These are phyloP conservation scores for Anoncus sp. DNA, from an alignment of 2,888 invertebrate species.

Conservation along the genomic window DNA sequence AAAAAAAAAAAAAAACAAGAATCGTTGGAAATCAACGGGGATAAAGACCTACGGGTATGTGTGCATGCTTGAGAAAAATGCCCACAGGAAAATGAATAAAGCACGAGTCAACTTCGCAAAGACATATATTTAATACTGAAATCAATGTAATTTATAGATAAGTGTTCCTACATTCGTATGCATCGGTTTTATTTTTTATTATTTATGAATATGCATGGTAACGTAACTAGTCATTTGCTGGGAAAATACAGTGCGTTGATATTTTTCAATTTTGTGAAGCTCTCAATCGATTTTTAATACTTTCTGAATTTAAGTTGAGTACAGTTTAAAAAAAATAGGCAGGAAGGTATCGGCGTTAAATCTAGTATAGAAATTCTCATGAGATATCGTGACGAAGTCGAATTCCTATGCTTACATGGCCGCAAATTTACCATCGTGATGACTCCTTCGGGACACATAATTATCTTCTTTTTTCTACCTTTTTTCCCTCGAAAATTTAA, in stretches of 20 bases:
- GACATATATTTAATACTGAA: constrained; percentile 26
- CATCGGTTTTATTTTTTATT: background rate
- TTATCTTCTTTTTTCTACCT: constrained; percentile 27
- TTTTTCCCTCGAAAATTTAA: constrained; percentile 30
- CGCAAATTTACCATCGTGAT: constrained; percentile 23
- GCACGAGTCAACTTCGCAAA: constrained; percentile 3
- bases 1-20: constrained; percentile 19
- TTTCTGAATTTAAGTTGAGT: background rate
- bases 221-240: no score
- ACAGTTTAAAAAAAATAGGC: background rate
- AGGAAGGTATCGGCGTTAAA: background rate
- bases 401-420: constrained; percentile 8
- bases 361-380: constrained; percentile 5
- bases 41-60: constrained; percentile 2
- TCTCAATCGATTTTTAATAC: no score
- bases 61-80: constrained; percentile 23
- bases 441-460: constrained; percentile 45
- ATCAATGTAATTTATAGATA: constrained; percentile 39
- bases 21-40: constrained; percentile 34
- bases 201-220: no score
- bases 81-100: constrained; percentile 28
- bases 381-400: constrained; percentile 15
- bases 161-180: constrained; percentile 15
- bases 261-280: no score
- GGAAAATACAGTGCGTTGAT: no score